Evolutionary conservation across 1,140 invertebrate genomes (phyloP).

Genomic region (Tribolium madens): DNA sequence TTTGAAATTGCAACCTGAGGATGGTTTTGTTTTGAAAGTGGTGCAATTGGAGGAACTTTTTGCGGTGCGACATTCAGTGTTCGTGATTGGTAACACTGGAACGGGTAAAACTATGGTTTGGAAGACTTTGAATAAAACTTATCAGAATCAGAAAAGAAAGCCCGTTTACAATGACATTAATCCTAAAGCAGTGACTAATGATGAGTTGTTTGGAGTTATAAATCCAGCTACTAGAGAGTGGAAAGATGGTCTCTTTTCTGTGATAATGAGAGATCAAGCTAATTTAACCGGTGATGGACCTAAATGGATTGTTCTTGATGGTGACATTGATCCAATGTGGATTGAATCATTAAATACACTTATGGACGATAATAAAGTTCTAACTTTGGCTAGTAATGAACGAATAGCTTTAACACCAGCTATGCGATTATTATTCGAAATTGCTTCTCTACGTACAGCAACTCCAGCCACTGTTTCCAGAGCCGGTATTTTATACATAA

Average conservation of each 20-base stretch:
- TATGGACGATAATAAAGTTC: slow-evolving; percentile 89
- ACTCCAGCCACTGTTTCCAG: slow-evolving; percentile 96
- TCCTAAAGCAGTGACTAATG: slow-evolving; percentile 95
- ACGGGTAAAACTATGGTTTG: slow-evolving; percentile 94
- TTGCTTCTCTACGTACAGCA: slow-evolving; percentile 91
- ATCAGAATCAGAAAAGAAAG: slow-evolving; percentile 80
- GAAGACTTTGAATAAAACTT: slow-evolving; percentile 89
- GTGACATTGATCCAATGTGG: slow-evolving; percentile 98
- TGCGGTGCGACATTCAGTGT: slow-evolving; percentile 94
- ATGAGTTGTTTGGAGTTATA: slow-evolving; percentile 95
- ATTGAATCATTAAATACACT: slow-evolving; percentile 93
- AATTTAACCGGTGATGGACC: slow-evolving; percentile 88
- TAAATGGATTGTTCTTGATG: slow-evolving; percentile 97
- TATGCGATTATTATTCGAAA: slow-evolving; percentile 95
- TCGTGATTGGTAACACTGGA: slow-evolving; percentile 92
- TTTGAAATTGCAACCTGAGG: slow-evolving; percentile 90
- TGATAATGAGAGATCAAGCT: slow-evolving; percentile 92
- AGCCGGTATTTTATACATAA: slow-evolving; percentile 91
- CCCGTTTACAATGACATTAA: slow-evolving; percentile 92
- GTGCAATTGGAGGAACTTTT: slow-evolving; percentile 94
- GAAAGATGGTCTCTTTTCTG: slow-evolving; percentile 95
- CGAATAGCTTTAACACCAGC: slow-evolving; percentile 90
- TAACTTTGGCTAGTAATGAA: slow-evolving; percentile 94
- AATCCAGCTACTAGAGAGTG: slow-evolving; percentile 96
- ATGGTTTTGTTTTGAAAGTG: slow-evolving; percentile 88